A percentile compares a stretch with the other conserved stretches of the same genome.
Evolutionary conservation across 2,888 invertebrate species (phyloP).

Genomic region (Plemyria rubiginata): DNA sequence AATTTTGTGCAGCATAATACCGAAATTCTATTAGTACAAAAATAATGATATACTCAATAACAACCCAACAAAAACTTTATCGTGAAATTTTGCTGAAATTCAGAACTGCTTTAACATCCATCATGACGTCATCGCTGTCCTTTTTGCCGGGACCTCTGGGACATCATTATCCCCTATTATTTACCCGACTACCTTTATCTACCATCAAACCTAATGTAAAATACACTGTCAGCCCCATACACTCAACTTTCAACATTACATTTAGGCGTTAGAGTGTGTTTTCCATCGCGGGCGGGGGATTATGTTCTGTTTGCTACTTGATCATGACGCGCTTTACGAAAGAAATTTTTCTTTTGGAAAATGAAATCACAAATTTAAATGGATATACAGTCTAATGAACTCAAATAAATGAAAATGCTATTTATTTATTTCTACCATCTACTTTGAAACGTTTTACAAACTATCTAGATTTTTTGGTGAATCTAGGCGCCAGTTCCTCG

Average conservation of each 20-base stretch:
- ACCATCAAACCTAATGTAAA: conserved; percentile 38
- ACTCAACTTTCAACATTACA: conserved; percentile 18
- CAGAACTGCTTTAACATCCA: conserved; percentile 34
- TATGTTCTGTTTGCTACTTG: conserved; percentile 20
- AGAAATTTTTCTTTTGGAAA: no score
- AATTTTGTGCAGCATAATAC: no score
- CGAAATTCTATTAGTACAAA: not conserved
- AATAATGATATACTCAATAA: not conserved
- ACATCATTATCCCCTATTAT: conserved; percentile 47
- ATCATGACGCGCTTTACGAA: no score
- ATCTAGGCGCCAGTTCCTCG: no score
- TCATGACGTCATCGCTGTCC: conserved; percentile 46
- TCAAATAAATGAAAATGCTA: no score
- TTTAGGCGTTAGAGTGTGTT: not conserved
- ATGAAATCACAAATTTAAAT: no score
- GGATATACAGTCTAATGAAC: no score
- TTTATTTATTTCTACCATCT: no score
- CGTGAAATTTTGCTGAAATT: conserved; percentile 25
- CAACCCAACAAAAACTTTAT: conserved; percentile 19
- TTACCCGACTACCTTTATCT: conserved; percentile 43
- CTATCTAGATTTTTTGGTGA: no score
- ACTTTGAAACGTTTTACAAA: no score
- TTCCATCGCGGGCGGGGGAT: not conserved
- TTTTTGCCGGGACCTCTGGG: conserved; percentile 44
- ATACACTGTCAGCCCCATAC: conserved; percentile 14